phyloP scores from a whole-genome alignment of 2,797 vertebrate genomes.

The Aphelocoma californica region DNA sequence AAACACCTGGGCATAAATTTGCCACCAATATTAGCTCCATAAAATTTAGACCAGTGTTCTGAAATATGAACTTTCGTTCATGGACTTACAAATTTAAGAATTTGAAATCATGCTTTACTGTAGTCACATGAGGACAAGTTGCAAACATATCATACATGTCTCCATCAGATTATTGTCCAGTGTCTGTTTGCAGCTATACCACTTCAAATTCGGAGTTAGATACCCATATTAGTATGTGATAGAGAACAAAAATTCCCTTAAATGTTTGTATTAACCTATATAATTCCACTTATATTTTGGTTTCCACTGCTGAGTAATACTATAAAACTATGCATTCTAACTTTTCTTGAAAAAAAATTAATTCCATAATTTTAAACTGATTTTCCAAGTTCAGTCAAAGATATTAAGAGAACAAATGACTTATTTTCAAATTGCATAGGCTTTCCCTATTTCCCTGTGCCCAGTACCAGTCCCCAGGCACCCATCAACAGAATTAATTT shows the following conservation, averaged over 20 bases:
- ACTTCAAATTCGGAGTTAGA: not conserved
- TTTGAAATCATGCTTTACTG: not conserved
- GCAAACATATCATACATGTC: not conserved
- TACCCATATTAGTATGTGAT: rapidly evolving
- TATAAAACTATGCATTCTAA: not conserved
- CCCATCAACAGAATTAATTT: not conserved
- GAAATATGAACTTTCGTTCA: not conserved
- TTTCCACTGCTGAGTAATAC: not conserved
- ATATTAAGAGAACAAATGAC: not conserved
- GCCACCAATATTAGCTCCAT: not conserved
- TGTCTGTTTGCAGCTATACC: not conserved
- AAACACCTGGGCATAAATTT: not conserved
- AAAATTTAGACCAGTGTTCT: not conserved
- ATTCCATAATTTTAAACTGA: not conserved
- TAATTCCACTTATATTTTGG: not conserved
- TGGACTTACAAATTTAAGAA: not conserved
- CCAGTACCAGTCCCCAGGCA: not conserved
- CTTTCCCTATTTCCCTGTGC: not conserved
- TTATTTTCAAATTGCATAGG: not conserved
- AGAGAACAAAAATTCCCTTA: not conserved
- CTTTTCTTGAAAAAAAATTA: not conserved
- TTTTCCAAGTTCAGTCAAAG: not conserved
- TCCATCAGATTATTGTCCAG: not conserved
- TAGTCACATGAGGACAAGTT: not conserved
- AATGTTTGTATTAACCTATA: not conserved